Evolutionary conservation across 2,113 vertebrate genomes (phyloP).

Genomic region (Ciconia boyciana): DNA sequence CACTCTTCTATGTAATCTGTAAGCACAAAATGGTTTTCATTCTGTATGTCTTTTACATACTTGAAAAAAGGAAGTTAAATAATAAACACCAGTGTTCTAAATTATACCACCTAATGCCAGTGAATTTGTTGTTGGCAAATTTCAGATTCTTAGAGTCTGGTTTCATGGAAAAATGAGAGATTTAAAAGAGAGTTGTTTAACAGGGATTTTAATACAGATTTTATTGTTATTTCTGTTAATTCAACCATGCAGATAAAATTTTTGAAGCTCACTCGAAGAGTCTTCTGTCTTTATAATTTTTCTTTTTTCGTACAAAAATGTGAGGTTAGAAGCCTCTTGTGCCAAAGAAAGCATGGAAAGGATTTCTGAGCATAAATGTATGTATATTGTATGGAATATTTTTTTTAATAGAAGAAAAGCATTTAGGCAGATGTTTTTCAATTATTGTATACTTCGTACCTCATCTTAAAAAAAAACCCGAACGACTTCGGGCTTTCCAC

Average conservation of each 20-base stretch:
- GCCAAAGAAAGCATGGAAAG: background rate
- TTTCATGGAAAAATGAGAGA: background rate
- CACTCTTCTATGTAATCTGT: constrained; percentile 84
- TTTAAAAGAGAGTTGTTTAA: background rate
- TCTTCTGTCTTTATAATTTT: background rate
- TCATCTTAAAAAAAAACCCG: background rate
- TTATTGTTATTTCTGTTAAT: background rate
- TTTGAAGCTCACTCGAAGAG: background rate
- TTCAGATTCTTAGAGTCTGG: background rate
- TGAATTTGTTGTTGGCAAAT: background rate
- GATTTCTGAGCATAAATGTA: background rate
- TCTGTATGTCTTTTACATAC: background rate
- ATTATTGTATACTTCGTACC: background rate
- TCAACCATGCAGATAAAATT: background rate
- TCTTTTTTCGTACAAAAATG: background rate
- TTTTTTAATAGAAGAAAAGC: background rate
- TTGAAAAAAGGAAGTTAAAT: background rate
- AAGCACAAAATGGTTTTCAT: background rate
- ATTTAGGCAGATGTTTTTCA: background rate
- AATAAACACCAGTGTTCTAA: background rate
- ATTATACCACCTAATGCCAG: background rate
- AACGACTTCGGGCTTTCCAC: background rate
- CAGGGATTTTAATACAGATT: background rate
- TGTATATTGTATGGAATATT: too few relatives aligned
- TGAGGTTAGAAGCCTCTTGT: background rate